Evolutionary conservation across 1,140 invertebrate genomes (phyloP).

Genomic region (Dinoponera quadriceps): DNA sequence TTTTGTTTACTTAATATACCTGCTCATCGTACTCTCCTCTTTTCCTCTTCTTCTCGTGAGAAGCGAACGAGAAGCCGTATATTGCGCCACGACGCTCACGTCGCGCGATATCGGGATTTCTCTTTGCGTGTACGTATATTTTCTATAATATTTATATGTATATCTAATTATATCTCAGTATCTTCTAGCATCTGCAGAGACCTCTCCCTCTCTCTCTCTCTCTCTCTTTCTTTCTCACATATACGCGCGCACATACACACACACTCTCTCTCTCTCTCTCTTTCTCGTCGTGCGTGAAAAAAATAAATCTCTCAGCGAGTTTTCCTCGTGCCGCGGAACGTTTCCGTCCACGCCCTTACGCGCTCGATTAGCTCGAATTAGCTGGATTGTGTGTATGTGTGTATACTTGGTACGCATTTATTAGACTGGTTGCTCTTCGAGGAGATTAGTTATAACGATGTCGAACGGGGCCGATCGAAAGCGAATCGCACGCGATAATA

Average conservation of each 20-base stretch:
- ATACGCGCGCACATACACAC: background rate
- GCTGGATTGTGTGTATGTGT: too few species aligned
- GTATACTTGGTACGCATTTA: too few species aligned
- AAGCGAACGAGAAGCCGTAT: constrained; percentile 63
- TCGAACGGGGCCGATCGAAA: too few species aligned
- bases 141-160: constrained; percentile 40
- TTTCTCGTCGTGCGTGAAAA: constrained; percentile 73
- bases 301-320: constrained; percentile 76
- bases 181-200: constrained; percentile 66
- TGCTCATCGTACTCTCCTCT: background rate
- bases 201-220: constrained; percentile 46
- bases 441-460: too few species aligned
- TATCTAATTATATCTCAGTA: constrained; percentile 59
- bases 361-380: too few species aligned
- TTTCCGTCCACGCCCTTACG: too few species aligned
- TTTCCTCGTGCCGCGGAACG: constrained; percentile 13
- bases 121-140: constrained; percentile 31
- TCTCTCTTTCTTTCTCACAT: background rate
- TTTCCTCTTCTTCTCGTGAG: constrained; percentile 2
- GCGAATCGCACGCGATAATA: too few species aligned
- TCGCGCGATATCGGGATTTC: constrained; percentile 22
- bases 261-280: constrained; percentile 34
- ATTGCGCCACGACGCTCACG: constrained; percentile 7
- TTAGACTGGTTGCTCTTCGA: too few species aligned
- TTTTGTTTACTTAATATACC: background rate